These are phyloP conservation scores for Cercocebus atys DNA, from an alignment of 2,113 vertebrate genomes.

Conservation along the genomic window DNA sequence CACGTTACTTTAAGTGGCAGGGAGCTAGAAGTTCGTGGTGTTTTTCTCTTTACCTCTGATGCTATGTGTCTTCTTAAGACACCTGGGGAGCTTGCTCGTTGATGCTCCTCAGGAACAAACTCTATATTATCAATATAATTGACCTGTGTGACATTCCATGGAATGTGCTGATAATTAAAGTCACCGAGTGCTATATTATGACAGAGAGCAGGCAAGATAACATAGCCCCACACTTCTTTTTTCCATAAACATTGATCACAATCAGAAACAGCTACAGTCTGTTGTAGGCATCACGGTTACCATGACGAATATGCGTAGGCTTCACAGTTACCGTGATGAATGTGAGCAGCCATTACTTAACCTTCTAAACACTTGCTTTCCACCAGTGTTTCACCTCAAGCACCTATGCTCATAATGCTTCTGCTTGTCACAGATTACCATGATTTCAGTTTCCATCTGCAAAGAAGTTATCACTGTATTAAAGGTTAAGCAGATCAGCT, in stretches of 20 bases:
- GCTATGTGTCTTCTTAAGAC: not conserved
- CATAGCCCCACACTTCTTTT: not conserved
- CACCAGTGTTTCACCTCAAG: not conserved
- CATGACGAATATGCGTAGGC: not conserved
- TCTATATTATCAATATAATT: not conserved
- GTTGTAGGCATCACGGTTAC: not conserved
- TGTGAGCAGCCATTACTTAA: not conserved
- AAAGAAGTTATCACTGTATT: not conserved
- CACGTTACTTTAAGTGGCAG: not conserved
- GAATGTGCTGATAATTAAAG: not conserved
- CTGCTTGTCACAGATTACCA: not conserved
- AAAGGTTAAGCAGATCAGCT: not conserved
- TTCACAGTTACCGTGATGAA: not conserved
- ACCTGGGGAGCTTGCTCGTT: not conserved
- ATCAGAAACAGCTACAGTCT: not conserved
- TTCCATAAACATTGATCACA: not conserved
- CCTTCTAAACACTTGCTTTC: not conserved
- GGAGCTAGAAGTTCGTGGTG: not conserved
- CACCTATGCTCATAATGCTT: not conserved
- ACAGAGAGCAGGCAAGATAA: not conserved
- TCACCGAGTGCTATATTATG: not conserved
- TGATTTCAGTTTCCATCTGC: not conserved
- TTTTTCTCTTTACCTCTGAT: not conserved
- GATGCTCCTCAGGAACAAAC: not conserved
- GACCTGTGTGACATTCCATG: not conserved